Conservation (phyloP, 2,113 vertebrate genomes). For the Phoenicopterus ruber region DNA sequence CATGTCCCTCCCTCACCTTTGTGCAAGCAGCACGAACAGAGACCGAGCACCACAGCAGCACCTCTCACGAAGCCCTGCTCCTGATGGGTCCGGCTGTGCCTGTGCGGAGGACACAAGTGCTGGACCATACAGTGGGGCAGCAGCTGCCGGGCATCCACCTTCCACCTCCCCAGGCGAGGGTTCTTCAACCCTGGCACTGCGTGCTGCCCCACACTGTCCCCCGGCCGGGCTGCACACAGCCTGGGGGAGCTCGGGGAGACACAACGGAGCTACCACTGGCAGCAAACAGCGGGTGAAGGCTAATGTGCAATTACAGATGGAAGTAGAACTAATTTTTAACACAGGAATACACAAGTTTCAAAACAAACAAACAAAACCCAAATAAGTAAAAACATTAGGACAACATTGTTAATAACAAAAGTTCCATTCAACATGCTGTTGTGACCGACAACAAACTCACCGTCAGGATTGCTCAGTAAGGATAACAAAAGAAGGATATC, state of each 20-base stretch:
- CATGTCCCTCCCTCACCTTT: fast-evolving
- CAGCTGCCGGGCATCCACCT: too few species aligned
- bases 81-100: neutral
- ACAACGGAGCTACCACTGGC: too few species aligned
- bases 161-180: too few species aligned
- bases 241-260: too few species aligned
- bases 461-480: neutral
- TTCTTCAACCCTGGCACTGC: too few species aligned
- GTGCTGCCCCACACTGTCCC: too few species aligned
- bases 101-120: too few species aligned
- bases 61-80: neutral
- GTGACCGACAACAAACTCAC: neutral
- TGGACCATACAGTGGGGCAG: too few species aligned
- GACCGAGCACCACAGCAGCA: neutral
- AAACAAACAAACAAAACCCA: neutral
- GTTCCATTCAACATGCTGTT: neutral
- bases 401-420: neutral
- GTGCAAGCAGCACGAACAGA: neutral
- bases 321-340: too few species aligned
- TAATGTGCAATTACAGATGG: neutral
- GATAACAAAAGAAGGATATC: neutral
- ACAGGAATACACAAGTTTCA: too few species aligned
- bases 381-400: neutral
- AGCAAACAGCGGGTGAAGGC: neutral
- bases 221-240: too few species aligned